Conservation (phyloP, 2,797 vertebrate species). For the Anabacerthia variegaticeps region DNA sequence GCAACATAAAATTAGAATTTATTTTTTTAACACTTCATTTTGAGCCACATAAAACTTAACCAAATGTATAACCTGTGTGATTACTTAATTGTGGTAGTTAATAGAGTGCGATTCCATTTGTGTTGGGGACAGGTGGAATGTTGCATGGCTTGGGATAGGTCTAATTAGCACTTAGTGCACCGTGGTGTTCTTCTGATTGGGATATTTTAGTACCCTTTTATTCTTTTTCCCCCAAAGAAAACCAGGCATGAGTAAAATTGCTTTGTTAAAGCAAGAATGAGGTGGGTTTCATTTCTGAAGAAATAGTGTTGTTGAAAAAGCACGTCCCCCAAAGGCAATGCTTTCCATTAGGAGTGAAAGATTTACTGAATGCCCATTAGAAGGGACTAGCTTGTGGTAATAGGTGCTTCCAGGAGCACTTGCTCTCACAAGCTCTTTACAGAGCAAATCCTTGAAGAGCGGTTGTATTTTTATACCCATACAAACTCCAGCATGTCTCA, state of each 20-base stretch:
- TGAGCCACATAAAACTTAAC: not conserved
- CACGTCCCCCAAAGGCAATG: conserved; percentile 58
- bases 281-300: conserved; percentile 67
- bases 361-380: conserved; percentile 68
- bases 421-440: conserved; percentile 33
- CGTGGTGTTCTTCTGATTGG: not conserved
- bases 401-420: conserved; percentile 46
- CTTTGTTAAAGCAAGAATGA: conserved; percentile 72
- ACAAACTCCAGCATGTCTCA: conserved; percentile 4
- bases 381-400: conserved; percentile 61
- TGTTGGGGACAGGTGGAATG: not conserved
- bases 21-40: not conserved
- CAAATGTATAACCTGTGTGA: not conserved
- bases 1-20: not conserved
- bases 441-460: conserved; percentile 35
- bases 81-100: not conserved
- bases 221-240: conserved; percentile 32
- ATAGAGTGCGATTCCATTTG: not conserved
- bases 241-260: conserved; percentile 29
- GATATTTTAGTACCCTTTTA: conserved; percentile 47
- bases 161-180: not conserved
- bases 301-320: conserved; percentile 57
- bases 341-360: conserved; percentile 73
- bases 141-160: not conserved
- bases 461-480: not conserved